Evolutionary conservation across 2,888 invertebrate genomes (phyloP), one percentile per base, ranked within the genome.

Genomic region (Tuberolachnus salignus): DNA sequence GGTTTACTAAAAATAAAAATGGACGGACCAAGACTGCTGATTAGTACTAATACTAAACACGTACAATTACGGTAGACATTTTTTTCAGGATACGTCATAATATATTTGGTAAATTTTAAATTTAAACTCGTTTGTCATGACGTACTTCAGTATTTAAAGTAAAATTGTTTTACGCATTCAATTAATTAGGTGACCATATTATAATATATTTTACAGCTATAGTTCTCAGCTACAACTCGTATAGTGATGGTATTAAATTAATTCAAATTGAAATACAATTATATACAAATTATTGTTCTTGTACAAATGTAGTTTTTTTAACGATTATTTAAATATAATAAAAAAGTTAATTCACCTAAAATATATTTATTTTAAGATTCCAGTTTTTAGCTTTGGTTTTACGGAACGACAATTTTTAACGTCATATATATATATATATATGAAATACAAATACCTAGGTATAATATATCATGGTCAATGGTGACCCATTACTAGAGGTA

Each of bases 1-100:
- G 78, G 78, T 78, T 78, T 59, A 66, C 57, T 49, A 44, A 75
- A 69, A 78, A 78, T 26, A 59, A 78, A 78, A 78, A 78, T 78
- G 78, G 78, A 78, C 69, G 78, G 61, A 57, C 26, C 61, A 73
- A 61, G 72, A 61, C 72, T 73, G 51, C 72, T 73, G 72, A 73
- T 73, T 51, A 73, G 14, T 73, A 61, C 11, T 34, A 19, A 49
- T 73, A 61, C 11, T 34, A 19, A 49, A 73, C 46, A 63, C 49
- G 19, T 71, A 42, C 42, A 64, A 64, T 74, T 53, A 23, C 53
- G 19, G 63, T 23, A 1, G 64, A 44, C 72, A 73, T 73, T 61
- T 73, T 69, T 69, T 53, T 16, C n/a, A 51, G 11, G 9, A 46
- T 64, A 49, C 16, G 21, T 51, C n/a, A n/a, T n/a, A n/a, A n/a